Base-by-base conservation (phyloP, 1,140 invertebrate species). In the Zaprionus ghesquierei region DNA sequence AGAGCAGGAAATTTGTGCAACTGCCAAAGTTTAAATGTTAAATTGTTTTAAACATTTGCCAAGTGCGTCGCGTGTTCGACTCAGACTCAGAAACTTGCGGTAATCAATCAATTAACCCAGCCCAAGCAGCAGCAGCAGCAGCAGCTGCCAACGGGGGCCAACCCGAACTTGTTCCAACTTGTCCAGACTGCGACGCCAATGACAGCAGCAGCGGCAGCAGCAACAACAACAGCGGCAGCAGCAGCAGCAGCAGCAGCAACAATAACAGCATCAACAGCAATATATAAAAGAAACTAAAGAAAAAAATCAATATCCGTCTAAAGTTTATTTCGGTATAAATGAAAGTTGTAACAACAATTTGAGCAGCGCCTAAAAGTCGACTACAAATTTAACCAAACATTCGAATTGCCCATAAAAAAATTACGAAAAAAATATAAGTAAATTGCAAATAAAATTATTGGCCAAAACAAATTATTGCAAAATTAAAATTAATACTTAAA, bases 271-370 rank as follows among this genome's bases (percentile, higher is more conserved):
- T n/a, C 27, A 53, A 44, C 53, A 70, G 9, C n/a, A 33, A 27
- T 8, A 65, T 1, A 29, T n/a, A 73, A 68, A 35, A 65, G 54
- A 64, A 33, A 25, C 25, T n/a, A n/a, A n/a, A 10, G 25, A 33
- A 76, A 91, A 91, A 91, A 91, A 91, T 91, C 90, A 91, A 91
- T 91, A 91, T 91, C 90, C 90, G 90, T 91, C 90, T 91, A 91
- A 91, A 91, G 90, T 91, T 91, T 91, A 91, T 90, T 79, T 89
- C 82, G 77, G 82, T 76, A 81, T 89, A 77, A 79, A 61, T 63
- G 62, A 58, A 81, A 87, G 69, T 81, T 81, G 73, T 27, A 51
- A 10, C 25, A 60, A 29, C 27, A 66, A 59, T 35, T 49, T 60
- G 15, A 29, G 33, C 49, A 51, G 65, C 58, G 65, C 65, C 51